phyloP scores from a whole-genome alignment of 2,888 invertebrate species.

The Strigamia transsilvanica region DNA sequence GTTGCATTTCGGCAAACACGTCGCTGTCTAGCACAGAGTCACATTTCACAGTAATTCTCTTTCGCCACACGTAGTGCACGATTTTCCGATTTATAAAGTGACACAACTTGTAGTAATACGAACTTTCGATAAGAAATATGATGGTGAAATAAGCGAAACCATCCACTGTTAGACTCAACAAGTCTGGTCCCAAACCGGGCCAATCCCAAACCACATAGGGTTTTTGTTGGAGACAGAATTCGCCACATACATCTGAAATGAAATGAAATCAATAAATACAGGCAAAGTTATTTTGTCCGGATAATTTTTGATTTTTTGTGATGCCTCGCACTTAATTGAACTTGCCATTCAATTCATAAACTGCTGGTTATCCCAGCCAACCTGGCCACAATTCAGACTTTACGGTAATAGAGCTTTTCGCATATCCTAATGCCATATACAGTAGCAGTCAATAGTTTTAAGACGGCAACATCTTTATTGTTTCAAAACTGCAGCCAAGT shows the following conservation, averaged over 20 bases:
- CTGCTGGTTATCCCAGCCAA: too few relatives aligned
- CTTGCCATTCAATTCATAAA: too few relatives aligned
- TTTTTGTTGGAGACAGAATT: background rate
- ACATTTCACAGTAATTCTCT: background rate
- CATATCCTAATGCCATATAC: too few relatives aligned
- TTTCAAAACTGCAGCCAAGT: too few relatives aligned
- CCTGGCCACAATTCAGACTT: too few relatives aligned
- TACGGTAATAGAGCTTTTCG: too few relatives aligned
- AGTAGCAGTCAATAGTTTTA: too few relatives aligned
- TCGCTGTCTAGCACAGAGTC: slow-evolving; percentile 61
- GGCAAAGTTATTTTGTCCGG: too few relatives aligned
- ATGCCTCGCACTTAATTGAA: too few relatives aligned
- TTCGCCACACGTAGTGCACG: background rate
- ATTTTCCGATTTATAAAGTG: background rate
- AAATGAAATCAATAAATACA: too few relatives aligned
- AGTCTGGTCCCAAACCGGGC: slow-evolving; percentile 32
- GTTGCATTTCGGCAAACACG: slow-evolving; percentile 61
- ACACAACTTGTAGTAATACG: background rate
- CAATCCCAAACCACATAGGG: slow-evolving; percentile 2
- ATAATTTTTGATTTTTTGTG: too few relatives aligned
- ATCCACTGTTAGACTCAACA: slow-evolving; percentile 1
- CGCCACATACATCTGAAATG: background rate
- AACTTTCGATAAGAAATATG: slow-evolving; percentile 28
- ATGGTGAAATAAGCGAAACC: slow-evolving; percentile 23
- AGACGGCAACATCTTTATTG: too few relatives aligned